Evolutionary conservation across 2,888 invertebrate genomes (phyloP).

Genomic region (Laspeyria flexula): DNA sequence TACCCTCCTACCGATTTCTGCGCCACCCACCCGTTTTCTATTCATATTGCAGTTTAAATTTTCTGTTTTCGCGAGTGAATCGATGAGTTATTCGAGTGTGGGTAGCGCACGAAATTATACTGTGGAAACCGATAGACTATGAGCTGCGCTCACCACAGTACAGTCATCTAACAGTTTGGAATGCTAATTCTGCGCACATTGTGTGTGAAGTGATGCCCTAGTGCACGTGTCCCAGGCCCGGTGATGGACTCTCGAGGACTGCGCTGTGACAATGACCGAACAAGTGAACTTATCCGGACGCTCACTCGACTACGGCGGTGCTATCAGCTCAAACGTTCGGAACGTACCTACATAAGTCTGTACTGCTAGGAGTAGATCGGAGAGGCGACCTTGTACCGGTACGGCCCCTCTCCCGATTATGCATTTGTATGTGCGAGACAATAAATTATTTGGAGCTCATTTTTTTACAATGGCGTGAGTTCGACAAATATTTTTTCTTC

Average conservation of each 20-base stretch:
- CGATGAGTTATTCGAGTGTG: slow-evolving; percentile 40
- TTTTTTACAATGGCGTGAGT: slow-evolving; percentile 52
- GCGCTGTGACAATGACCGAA: slow-evolving; percentile 27
- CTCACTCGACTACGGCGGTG: slow-evolving; percentile 20
- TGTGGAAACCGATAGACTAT: slow-evolving; percentile 77
- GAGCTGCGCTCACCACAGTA: slow-evolving; percentile 82
- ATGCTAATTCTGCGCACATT: slow-evolving; percentile 74
- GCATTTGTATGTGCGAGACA: slow-evolving; percentile 82
- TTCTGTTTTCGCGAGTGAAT: slow-evolving; percentile 29
- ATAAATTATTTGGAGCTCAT: slow-evolving; percentile 74
- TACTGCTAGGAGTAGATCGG: slow-evolving; percentile 53
- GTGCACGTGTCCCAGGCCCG: slow-evolving; percentile 50
- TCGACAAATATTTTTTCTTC: slow-evolving; percentile 52
- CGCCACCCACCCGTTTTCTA: slow-evolving; percentile 54
- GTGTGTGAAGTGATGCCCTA: slow-evolving; percentile 71
- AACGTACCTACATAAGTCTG: slow-evolving; percentile 17
- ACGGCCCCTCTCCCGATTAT: slow-evolving; percentile 54
- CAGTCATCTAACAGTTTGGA: slow-evolving; percentile 73
- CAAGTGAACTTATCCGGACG: slow-evolving; percentile 32
- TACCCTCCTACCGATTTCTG: slow-evolving; percentile 58
- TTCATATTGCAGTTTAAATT: slow-evolving; percentile 27
- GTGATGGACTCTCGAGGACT: slow-evolving; percentile 44
- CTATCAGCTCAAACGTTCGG: slow-evolving; percentile 20
- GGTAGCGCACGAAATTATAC: slow-evolving; percentile 57
- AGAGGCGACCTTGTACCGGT: slow-evolving; percentile 29